Evolutionary conservation across 2,113 vertebrate genomes (phyloP).

Genomic region (Pseudorhombus dupliciocellatus): DNA sequence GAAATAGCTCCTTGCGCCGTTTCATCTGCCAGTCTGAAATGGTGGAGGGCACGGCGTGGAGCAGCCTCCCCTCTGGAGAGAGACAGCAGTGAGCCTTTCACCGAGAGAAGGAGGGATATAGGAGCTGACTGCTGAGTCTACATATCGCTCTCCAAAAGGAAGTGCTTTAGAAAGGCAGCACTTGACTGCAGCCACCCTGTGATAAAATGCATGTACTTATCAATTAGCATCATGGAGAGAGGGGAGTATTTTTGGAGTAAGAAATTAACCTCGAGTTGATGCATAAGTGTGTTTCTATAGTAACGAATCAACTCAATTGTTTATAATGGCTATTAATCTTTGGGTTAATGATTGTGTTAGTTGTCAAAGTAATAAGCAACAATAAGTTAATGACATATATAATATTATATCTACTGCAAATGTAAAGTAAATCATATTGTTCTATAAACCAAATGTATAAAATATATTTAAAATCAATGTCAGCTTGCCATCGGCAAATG

Average conservation of each 20-base stretch:
- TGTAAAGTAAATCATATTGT: too few relatives aligned
- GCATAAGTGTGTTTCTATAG: neutral
- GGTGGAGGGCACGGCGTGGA: slow-evolving; percentile 51
- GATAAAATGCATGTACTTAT: slow-evolving; percentile 42
- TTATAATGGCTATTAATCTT: too few relatives aligned
- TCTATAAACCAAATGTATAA: too few relatives aligned
- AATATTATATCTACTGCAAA: too few relatives aligned
- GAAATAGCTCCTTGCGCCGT: slow-evolving; percentile 40
- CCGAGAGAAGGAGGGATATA: slow-evolving; percentile 23
- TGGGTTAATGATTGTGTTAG: too few relatives aligned
- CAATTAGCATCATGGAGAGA: slow-evolving; percentile 28
- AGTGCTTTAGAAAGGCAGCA: slow-evolving; percentile 26
- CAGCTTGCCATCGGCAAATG: too few relatives aligned
- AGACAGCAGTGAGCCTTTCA: slow-evolving; percentile 59
- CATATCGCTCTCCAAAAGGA: slow-evolving; percentile 41
- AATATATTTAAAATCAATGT: too few relatives aligned
- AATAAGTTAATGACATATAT: too few relatives aligned
- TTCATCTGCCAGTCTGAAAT: slow-evolving; percentile 74
- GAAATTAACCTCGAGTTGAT: slow-evolving; percentile 14
- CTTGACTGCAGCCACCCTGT: slow-evolving; percentile 32
- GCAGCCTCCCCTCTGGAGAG: slow-evolving; percentile 60
- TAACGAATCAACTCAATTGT: too few relatives aligned
- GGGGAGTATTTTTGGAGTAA: neutral
- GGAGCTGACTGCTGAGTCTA: slow-evolving; percentile 59
- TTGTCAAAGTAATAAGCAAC: too few relatives aligned